A percentile compares a stretch with the other conserved stretches of the same genome.
phyloP scores from a whole-genome alignment of 2,888 invertebrate species.

The Ormyrus rosae region DNA sequence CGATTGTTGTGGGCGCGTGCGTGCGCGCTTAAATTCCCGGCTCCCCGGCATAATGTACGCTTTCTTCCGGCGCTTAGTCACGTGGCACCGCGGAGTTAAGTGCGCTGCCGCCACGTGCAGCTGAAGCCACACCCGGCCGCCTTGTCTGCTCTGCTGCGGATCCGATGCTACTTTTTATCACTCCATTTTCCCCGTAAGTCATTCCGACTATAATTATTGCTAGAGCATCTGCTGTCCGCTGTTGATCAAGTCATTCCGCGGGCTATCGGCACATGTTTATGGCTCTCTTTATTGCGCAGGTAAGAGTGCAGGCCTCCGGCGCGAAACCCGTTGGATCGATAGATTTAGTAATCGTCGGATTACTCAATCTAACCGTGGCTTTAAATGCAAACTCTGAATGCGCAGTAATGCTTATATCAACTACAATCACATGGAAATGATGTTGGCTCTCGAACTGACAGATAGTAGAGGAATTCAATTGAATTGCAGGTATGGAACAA shows the following conservation, averaged over 20 bases:
- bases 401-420: constrained; percentile 22
- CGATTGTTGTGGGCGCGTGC: constrained; percentile 6
- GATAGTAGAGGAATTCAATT: constrained; percentile 51
- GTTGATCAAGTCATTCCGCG: no score
- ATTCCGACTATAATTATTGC: background rate
- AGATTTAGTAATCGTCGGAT: no score
- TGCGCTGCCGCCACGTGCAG: constrained; percentile 16
- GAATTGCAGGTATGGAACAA: constrained; percentile 49
- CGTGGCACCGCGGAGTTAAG: constrained; percentile 14
- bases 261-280: no score
- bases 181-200: constrained; percentile 4
- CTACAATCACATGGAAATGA: constrained; percentile 39
- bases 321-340: no score
- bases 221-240: background rate
- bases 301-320: background rate
- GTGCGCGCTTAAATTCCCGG: constrained; percentile 25
- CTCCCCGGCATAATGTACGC: background rate
- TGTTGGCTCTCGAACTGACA: constrained; percentile 27
- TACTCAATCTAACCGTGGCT: no score
- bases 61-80: constrained; percentile 45
- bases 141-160: constrained; percentile 27
- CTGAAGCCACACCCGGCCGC: constrained; percentile 15
- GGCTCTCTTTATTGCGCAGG: background rate
- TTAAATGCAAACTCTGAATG: no score
- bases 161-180: constrained; percentile 4